Base-by-base conservation (phyloP, 2,888 invertebrate species). In the Stomorhina lunata region DNA sequence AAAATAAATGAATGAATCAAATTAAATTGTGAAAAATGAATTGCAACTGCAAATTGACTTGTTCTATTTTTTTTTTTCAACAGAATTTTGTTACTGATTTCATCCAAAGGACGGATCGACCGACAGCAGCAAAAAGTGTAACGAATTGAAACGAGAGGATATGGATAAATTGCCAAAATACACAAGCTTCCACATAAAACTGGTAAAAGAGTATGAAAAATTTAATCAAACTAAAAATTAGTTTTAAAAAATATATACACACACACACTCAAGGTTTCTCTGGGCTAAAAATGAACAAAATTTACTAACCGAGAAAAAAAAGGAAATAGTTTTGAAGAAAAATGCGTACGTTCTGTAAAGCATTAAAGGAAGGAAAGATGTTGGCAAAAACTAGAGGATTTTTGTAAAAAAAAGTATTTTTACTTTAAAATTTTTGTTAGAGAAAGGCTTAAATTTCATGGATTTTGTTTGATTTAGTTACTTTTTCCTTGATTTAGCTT, bases 11-110 rank as follows among this genome's bases (percentile, higher is more conserved):
- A 78, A 34, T 55, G 27, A 78, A 79, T 77, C 50, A 80, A 77
- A 73, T 63, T 73, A 73, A 83, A 73, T 61, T 73, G 68, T 45
- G 57, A 69, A 72, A 66, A 79, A 82, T 79, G 69, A 45, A 71
- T 71, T 79, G 69, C 82, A 75, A 73, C 75, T 71, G 75, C 75
- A 69, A 53, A 82, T 79, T 82, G 82, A 73, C 50, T 80, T 57
- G 71, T 32, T 77, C 25, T 12, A 55, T 63, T 15, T 53, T 17
- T 40, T 53, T 29, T 6, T n/a, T 57, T 6, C n/a, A 5, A n/a
- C 29, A 9, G 27, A n/a, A 53, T 32, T 20, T 4, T 40, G 15
- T 53, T 40, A n/a, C 2, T 53, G 0, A 9, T 68, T 27, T 20
- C 22, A n/a, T n/a, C n/a, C n/a, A n/a, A n/a, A n/a, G n/a, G n/a